Evolutionary conservation across 92 coral and sea anemone species (phyloP), one percentile per base, ranked within the genome.

Genomic region (Pocillopora meandrina): DNA sequence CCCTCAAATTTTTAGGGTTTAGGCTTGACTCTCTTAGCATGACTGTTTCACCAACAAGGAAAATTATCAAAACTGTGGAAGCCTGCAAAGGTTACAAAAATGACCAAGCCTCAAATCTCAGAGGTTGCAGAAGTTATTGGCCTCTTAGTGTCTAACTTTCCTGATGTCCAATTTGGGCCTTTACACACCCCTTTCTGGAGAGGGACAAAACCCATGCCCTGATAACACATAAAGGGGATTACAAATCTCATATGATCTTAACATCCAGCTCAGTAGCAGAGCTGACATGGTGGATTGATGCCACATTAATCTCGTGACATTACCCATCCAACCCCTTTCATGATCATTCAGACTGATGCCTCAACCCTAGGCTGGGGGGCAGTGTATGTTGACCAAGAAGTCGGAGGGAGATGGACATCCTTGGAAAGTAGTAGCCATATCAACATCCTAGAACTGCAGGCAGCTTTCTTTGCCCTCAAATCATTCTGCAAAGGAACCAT

Each of bases 41-140:
- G 90, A 86, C 80, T 12, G 72, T 83, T 31, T 42, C 76, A 5
- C 75, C 83, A 47, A 83, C 88, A 47, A 86, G 89, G 17, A 85
- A 89, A 68, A 80, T 42, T 10, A 80, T 73, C 56, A 84, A 72
- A 70, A 86, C 70, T 9, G n/a, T n/a, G 57, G 42, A 65, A 66
- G 75, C 86, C 19, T 64, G 68, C 5, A 64, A 64, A 21, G 9
- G n/a, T 64, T 64, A 64, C 68, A 19, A 64, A 65, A 10, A 13
- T 26, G 31, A 26, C 18, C 35, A 65, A 23, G 1, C 82, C 82
- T 10, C 12, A 20, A 31, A 78, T 88, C 1, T 23, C 81, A 12
- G 74, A 83, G 65, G 91, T 84, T 1, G 88, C 88, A 1, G 61
- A 76, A 72, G 81, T 84, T 10, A 33, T 79, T 55, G 88, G 85